Base-by-base conservation (phyloP, 2,888 invertebrate genomes). In the Poecilobothrus nobilitatus region DNA sequence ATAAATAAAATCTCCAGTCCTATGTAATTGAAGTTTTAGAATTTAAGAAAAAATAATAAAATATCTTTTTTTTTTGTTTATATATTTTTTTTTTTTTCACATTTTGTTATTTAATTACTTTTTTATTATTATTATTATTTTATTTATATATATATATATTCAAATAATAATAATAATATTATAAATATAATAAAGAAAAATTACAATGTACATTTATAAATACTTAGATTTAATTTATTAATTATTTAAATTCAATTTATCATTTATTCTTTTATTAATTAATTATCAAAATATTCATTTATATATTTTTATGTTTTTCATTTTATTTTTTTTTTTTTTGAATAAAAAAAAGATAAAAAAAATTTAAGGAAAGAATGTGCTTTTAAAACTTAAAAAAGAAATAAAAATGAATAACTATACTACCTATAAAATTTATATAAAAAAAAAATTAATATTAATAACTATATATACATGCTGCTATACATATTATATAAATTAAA, bases 401-500 rank as follows among this genome's bases (percentile, higher is more conserved):
- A n/a, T n/a, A n/a, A 53, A 53, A 53, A 37, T 37, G 12, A 53
- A 53, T 53, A 53, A 53, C 53, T 53, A 53, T 53, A 53, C 53
- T 53, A 53, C 53, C 53, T 53, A 41, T 53, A n/a, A 53, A 53
- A 53, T 53, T 53, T 27, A 27, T 53, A 53, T 53, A 53, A 53
- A 18, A 53, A 53, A n/a, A 27, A 27, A 37, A 53, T 53, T 18
- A 53, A 53, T 53, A 53, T 53, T 53, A n/a, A n/a, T n/a, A 53
- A 53, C 53, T 53, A 53, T 53, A 53, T 53, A 53, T 53, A n/a
- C 53, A 53, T 18, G n/a, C 15, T 53, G 53, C 53, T 53, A 37
- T 37, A 37, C 37, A 37, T 37, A 10, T 37, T 27, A 27, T 27
- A 27, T 27, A 27, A n/a, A 27, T 27, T 27, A 27, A 27, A 27